These are phyloP conservation scores for Anolis sagrei DNA, from an alignment of 2,113 vertebrate species.

Conservation along the genomic window DNA sequence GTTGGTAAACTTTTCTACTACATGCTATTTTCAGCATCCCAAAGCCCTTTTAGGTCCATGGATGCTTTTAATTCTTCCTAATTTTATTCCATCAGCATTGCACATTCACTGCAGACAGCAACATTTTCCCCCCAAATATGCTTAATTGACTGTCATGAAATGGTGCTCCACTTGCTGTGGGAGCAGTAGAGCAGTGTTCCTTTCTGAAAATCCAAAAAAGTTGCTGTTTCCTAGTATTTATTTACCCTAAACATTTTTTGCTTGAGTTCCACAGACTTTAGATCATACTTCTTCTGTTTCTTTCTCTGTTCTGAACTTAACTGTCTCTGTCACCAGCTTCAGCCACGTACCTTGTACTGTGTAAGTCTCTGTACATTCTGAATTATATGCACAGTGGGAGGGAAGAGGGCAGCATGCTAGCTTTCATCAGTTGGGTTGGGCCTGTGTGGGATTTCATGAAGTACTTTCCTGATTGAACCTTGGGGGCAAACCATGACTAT, in stretches of 20 bases:
- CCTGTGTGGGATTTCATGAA: neutral
- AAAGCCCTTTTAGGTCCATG: too few relatives aligned
- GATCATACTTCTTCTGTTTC: neutral
- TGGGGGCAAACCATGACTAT: neutral
- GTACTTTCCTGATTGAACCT: neutral
- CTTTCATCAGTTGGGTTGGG: neutral
- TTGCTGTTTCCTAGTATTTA: neutral
- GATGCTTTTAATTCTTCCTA: too few relatives aligned
- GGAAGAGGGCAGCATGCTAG: neutral
- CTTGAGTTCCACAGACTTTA: constrained; percentile 6
- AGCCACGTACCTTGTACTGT: constrained; percentile 11
- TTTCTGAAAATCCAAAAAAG: neutral
- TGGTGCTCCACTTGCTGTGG: neutral
- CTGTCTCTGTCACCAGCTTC: constrained; percentile 25
- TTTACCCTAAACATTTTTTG: constrained; percentile 14
- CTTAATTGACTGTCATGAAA: neutral
- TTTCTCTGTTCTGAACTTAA: neutral
- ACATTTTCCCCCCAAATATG: neutral
- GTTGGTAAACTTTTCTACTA: too few relatives aligned
- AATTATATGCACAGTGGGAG: neutral
- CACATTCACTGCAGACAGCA: neutral
- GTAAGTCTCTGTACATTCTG: neutral
- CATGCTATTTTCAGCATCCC: too few relatives aligned
- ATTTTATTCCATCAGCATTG: neutral
- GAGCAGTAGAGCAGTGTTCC: neutral